Evolutionary conservation across 2,888 invertebrate species (phyloP).

Genomic region (Tachystola acroxantha): DNA sequence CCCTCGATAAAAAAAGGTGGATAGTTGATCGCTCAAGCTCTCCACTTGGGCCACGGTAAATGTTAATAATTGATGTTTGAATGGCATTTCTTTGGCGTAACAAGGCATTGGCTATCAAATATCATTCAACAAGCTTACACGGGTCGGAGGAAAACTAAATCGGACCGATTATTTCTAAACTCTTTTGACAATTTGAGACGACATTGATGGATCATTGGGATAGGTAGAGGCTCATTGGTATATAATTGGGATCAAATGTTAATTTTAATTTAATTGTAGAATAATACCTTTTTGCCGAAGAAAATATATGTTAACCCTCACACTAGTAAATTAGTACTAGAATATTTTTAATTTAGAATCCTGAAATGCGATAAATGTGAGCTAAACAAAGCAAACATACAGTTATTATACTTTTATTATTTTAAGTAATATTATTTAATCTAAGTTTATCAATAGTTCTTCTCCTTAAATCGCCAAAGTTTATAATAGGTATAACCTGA

Average conservation of each 20-base stretch:
- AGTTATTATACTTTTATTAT: too few relatives aligned
- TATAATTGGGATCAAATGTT: conserved; percentile 4
- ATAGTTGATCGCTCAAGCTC: background rate
- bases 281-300: background rate
- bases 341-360: too few relatives aligned
- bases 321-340: too few relatives aligned
- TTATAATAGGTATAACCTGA: too few relatives aligned
- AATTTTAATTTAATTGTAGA: background rate
- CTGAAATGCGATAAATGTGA: too few relatives aligned
- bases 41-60: conserved; percentile 10
- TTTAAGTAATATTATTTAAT: too few relatives aligned
- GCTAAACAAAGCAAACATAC: too few relatives aligned
- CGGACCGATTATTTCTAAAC: background rate
- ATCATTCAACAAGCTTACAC: conserved; percentile 34
- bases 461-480: too few relatives aligned
- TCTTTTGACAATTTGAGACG: conserved; percentile 7
- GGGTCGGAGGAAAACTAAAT: background rate
- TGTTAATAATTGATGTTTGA: conserved; percentile 44
- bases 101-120: conserved; percentile 52
- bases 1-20: too few relatives aligned
- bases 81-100: conserved; percentile 40
- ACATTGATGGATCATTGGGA: conserved; percentile 22
- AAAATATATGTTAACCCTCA: too few relatives aligned
- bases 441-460: too few relatives aligned
- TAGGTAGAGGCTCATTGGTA: conserved; percentile 17